phyloP scores from a whole-genome alignment of 2,113 vertebrate species.

The Xenopus tropicalis region UCB_Xtro_10.0 CM004445.2:82849001-82849500 shows the following conservation, averaged over 20 bases:
- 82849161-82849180: slow-evolving; percentile 27
- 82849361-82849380: background rate
- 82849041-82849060: slow-evolving; percentile 19
- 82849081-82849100: slow-evolving; percentile 32
- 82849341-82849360: background rate
- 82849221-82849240: slow-evolving; percentile 1
- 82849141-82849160: slow-evolving; percentile 23
- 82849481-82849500: too few species aligned
- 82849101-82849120: slow-evolving; percentile 32
- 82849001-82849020: background rate
- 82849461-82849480: too few species aligned
- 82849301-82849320: slow-evolving; percentile 17
- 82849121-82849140: slow-evolving; percentile 26
- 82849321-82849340: slow-evolving; percentile 14
- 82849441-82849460: too few species aligned
- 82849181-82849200: slow-evolving; percentile 10
- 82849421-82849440: too few species aligned
- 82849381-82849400: slow-evolving; percentile 13
- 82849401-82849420: slow-evolving; percentile 28
- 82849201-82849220: slow-evolving; percentile 32
- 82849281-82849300: slow-evolving; percentile 4
- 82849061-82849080: slow-evolving; percentile 30
- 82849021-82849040: slow-evolving; percentile 4
- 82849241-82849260: slow-evolving; percentile 20
- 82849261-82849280: slow-evolving; percentile 5